These are phyloP conservation scores for Ranitomeya imitator DNA, from an alignment of 2,113 vertebrate species.

Conservation along the genomic window DNA sequence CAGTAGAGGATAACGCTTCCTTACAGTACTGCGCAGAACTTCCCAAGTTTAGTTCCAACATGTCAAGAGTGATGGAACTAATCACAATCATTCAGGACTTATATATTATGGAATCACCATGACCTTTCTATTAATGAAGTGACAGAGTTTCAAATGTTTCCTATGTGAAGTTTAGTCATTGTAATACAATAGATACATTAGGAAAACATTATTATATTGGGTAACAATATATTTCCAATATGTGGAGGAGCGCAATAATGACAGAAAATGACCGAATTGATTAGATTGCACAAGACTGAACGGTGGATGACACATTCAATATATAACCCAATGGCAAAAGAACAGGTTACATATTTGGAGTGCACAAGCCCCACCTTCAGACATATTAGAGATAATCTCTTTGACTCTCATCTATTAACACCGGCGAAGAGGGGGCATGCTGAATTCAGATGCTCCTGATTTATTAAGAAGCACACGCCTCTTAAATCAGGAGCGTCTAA, in stretches of 20 bases:
- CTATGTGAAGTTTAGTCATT: not conserved
- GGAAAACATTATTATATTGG: not conserved
- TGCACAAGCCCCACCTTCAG: too few species aligned
- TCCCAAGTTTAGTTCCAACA: slow-evolving; percentile 66
- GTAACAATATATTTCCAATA: not conserved
- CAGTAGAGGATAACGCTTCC: slow-evolving; percentile 63
- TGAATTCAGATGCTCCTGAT: too few species aligned
- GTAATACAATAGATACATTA: not conserved
- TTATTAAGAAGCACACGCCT: too few species aligned
- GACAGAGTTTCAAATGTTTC: not conserved
- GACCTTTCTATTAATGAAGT: slow-evolving; percentile 55
- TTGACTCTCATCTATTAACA: too few species aligned
- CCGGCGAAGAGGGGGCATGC: too few species aligned
- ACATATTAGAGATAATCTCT: too few species aligned
- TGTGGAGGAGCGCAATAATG: not conserved
- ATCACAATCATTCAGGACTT: slow-evolving; percentile 63
- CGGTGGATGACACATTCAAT: too few species aligned
- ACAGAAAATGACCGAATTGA: too few species aligned
- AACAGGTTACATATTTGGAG: too few species aligned
- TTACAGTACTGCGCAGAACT: slow-evolving; percentile 61
- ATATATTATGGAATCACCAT: slow-evolving; percentile 59
- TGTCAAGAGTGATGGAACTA: slow-evolving; percentile 66
- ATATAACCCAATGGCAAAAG: too few species aligned
- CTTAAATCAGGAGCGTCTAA: too few species aligned
- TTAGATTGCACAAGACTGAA: too few species aligned